phyloP scores from a whole-genome alignment of 2,888 invertebrate species.

The Drosophila phalerata region DNA sequence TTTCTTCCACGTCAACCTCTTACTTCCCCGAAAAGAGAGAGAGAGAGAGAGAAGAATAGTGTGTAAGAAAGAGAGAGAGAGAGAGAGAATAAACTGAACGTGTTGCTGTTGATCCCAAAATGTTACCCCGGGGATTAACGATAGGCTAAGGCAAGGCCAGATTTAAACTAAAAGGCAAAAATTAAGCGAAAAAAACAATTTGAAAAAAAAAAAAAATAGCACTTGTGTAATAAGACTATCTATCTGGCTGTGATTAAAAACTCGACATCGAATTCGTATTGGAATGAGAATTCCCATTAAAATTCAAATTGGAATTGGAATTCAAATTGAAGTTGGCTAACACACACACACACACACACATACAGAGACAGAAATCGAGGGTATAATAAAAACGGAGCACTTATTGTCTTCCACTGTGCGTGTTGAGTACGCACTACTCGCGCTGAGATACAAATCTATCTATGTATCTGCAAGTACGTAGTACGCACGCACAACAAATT shows the following conservation, averaged over 20 bases:
- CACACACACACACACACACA: slow-evolving; percentile 1
- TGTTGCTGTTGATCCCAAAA: slow-evolving; percentile 18
- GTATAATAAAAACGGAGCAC: slow-evolving; percentile 12
- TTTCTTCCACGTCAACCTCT: slow-evolving; percentile 18
- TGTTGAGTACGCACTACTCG: slow-evolving; percentile 29
- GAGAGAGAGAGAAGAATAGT: slow-evolving; percentile 4
- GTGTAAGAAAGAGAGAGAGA: background rate
- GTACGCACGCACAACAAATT: slow-evolving; percentile 63
- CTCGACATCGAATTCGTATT: slow-evolving; percentile 2
- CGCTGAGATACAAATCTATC: slow-evolving; percentile 36
- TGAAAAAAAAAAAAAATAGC: slow-evolving; percentile 3
- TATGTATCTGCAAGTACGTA: slow-evolving; percentile 27
- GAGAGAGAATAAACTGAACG: slow-evolving; percentile 3
- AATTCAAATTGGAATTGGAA: slow-evolving; percentile 24
- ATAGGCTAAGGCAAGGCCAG: slow-evolving; percentile 35
- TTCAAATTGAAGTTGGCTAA: slow-evolving; percentile 26
- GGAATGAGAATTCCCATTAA: background rate
- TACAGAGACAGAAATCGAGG: background rate
- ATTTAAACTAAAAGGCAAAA: slow-evolving; percentile 20
- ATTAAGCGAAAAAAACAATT: slow-evolving; percentile 8
- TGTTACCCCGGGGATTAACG: slow-evolving; percentile 19
- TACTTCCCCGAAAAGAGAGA: slow-evolving; percentile 13
- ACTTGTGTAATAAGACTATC: slow-evolving; percentile 12
- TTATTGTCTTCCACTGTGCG: slow-evolving; percentile 24
- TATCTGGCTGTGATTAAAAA: slow-evolving; percentile 21